These are phyloP conservation scores for Acanthis flammea DNA, from an alignment of 2,797 vertebrate species.

Conservation along the genomic window DNA sequence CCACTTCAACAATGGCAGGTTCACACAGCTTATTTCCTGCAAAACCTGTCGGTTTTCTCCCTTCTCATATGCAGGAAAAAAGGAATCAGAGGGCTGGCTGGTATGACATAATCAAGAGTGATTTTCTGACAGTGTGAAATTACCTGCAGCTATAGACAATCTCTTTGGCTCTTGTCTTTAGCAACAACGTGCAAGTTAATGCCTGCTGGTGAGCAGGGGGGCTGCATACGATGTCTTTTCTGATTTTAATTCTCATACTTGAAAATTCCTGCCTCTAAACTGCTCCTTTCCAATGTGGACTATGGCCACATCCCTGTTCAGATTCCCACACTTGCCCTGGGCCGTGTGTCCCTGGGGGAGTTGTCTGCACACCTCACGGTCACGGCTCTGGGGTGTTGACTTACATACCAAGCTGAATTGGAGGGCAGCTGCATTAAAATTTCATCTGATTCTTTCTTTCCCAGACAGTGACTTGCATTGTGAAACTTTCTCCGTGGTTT, in stretches of 20 bases:
- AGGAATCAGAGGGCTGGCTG: background rate
- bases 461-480: background rate
- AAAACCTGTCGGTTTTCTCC: background rate
- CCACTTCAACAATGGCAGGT: background rate
- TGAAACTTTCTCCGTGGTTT: background rate
- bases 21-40: background rate
- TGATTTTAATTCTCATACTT: background rate
- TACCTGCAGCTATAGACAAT: background rate
- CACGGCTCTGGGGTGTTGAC: background rate
- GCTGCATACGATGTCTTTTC: background rate
- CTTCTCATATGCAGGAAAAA: background rate
- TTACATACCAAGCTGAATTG: background rate
- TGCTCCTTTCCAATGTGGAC: background rate
- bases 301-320: accelerated
- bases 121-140: background rate
- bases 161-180: background rate
- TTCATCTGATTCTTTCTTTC: background rate
- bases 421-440: conserved; percentile 13
- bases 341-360: background rate
- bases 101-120: background rate
- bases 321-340: background rate
- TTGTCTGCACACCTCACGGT: background rate
- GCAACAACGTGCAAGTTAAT: background rate
- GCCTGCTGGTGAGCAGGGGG: background rate
- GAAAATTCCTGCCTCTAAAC: background rate